Evolutionary conservation across 2,888 invertebrate genomes (phyloP).

Genomic region (Tipula lateralis): DNA sequence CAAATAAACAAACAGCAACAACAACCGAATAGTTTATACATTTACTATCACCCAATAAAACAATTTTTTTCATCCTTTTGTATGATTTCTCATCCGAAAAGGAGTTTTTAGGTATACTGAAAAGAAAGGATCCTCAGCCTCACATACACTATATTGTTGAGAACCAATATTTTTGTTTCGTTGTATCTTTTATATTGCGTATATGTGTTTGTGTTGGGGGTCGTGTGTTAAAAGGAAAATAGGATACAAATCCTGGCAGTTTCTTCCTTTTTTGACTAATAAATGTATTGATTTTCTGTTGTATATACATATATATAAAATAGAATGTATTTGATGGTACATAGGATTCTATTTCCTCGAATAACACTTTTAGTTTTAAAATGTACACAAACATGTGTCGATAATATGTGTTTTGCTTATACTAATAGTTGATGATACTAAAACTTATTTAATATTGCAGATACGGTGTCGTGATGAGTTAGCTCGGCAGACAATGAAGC

Average conservation of each 20-base stretch:
- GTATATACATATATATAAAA: not conserved
- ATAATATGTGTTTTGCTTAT: too few species aligned
- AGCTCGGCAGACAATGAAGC: too few species aligned
- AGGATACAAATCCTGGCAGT: not conserved
- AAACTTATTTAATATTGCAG: too few species aligned
- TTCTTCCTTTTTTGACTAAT: slow-evolving; percentile 14
- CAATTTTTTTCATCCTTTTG: not conserved
- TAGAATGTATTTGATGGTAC: not conserved
- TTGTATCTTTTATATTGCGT: not conserved
- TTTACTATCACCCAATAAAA: not conserved
- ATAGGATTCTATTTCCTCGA: not conserved
- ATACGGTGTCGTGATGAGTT: too few species aligned
- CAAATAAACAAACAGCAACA: not conserved
- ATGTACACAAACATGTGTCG: not conserved
- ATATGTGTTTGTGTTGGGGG: not conserved
- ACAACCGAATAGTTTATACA: not conserved
- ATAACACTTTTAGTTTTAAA: not conserved
- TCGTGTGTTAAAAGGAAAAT: not conserved
- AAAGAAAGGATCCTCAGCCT: not conserved
- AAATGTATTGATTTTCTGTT: not conserved
- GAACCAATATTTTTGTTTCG: not conserved
- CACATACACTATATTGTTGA: not conserved
- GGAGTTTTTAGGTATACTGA: not conserved
- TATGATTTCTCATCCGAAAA: not conserved
- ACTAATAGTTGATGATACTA: too few species aligned